These are phyloP conservation scores for Cheilosia vulpina DNA, from an alignment of 2,888 invertebrate species.

Conservation along the genomic window DNA sequence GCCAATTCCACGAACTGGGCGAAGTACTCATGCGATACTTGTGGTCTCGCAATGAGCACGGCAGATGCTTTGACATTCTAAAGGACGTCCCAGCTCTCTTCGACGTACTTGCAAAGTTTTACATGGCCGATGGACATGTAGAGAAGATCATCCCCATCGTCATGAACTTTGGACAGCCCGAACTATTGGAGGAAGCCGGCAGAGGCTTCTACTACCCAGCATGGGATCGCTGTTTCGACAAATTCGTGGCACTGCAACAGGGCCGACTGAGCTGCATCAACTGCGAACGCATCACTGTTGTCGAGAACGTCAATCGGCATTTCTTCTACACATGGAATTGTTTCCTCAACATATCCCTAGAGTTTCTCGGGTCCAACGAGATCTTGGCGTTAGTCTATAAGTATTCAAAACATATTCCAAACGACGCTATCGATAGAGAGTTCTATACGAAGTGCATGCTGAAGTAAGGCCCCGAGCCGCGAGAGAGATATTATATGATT, in stretches of 20 bases:
- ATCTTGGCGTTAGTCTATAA: slow-evolving; percentile 81
- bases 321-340: slow-evolving; percentile 83
- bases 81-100: slow-evolving; percentile 82
- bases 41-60: slow-evolving; percentile 83
- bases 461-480: slow-evolving; percentile 72
- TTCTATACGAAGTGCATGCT: slow-evolving; percentile 82
- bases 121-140: slow-evolving; percentile 81
- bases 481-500: slow-evolving; percentile 29
- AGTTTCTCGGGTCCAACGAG: slow-evolving; percentile 80
- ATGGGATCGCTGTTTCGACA: slow-evolving; percentile 83
- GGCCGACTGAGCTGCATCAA: slow-evolving; percentile 82
- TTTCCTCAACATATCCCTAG: slow-evolving; percentile 81
- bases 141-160: slow-evolving; percentile 82
- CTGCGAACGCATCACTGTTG: slow-evolving; percentile 80
- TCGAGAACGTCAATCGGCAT: slow-evolving; percentile 80
- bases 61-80: slow-evolving; percentile 82
- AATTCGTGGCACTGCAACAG: slow-evolving; percentile 82
- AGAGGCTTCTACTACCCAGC: slow-evolving; percentile 78
- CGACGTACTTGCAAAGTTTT: slow-evolving; percentile 82
- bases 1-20: slow-evolving; percentile 82
- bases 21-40: slow-evolving; percentile 82
- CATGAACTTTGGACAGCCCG: slow-evolving; percentile 81
- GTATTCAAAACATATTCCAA: slow-evolving; percentile 82
- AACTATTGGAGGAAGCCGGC: slow-evolving; percentile 81
- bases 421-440: slow-evolving; percentile 82